phyloP scores from a whole-genome alignment of 2,113 vertebrate species.

The Chloropsis cyanopogon region DNA sequence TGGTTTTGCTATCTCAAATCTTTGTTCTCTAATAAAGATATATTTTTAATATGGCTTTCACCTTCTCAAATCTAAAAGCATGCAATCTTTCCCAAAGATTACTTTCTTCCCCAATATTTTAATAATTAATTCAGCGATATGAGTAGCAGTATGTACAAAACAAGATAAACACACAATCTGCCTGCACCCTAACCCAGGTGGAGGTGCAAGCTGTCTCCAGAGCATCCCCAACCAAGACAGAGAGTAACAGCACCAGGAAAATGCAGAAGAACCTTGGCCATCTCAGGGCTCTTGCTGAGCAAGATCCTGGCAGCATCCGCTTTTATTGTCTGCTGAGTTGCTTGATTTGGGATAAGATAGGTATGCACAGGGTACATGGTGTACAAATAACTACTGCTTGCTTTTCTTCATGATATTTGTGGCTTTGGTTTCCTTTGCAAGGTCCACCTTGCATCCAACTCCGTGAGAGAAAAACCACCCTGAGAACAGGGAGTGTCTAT shows the following conservation, averaged over 20 bases:
- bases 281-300: neutral
- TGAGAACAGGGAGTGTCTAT: neutral
- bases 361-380: neutral
- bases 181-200: neutral
- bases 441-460: neutral
- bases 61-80: neutral
- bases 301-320: neutral
- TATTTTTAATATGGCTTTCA: neutral
- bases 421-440: neutral
- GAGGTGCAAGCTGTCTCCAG: neutral
- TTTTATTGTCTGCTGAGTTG: neutral
- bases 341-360: conserved; percentile 1
- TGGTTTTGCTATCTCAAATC: neutral
- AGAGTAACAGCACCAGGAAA: neutral
- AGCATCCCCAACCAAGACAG: neutral
- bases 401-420: neutral
- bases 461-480: neutral
- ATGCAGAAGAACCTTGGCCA: neutral
- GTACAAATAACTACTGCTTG: neutral
- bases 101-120: neutral
- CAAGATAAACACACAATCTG: neutral
- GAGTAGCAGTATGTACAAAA: neutral
- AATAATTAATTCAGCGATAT: neutral
- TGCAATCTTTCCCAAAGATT: neutral
- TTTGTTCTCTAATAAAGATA: neutral